These are phyloP conservation scores for Mesoligia furuncula DNA, from an alignment of 2,888 invertebrate genomes.

Conservation along the genomic window DNA sequence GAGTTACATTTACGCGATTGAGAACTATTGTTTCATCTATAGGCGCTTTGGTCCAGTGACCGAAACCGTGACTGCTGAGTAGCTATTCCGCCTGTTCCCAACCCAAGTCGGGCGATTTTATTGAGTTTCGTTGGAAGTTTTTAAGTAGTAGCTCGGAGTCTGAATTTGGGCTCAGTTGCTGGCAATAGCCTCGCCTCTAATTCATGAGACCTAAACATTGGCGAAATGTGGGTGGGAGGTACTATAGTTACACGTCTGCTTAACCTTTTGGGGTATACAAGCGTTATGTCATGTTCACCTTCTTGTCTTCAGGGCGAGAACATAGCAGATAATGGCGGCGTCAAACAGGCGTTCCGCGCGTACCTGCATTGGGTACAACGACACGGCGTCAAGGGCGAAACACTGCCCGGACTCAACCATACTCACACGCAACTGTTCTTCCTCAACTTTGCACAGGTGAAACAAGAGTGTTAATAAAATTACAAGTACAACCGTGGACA, in stretches of 20 bases:
- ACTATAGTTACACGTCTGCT: not conserved
- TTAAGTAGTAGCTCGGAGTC: too few species aligned
- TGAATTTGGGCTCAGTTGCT: not conserved
- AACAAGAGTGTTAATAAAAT: not conserved
- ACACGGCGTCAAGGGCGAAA: constrained; percentile 91
- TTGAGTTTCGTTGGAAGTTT: not conserved
- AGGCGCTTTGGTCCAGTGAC: not conserved
- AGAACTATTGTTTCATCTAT: not conserved
- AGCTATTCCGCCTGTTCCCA: not conserved
- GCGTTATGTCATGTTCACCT: not conserved
- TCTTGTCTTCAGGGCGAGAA: constrained; percentile 93
- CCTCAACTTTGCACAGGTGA: constrained; percentile 95
- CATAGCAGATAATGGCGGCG: constrained; percentile 98
- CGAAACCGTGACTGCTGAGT: not conserved
- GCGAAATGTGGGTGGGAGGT: not conserved
- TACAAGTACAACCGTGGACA: not conserved
- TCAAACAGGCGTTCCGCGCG: constrained; percentile 97
- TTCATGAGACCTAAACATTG: not conserved
- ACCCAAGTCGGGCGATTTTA: not conserved
- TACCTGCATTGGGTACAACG: constrained; percentile 94
- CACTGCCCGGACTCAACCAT: constrained; percentile 93
- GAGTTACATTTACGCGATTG: not conserved
- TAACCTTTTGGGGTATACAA: not conserved
- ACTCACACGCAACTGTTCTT: constrained; percentile 96
- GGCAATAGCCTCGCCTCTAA: not conserved